Percentiles rank a stretch among this genome's conserved stretches.
Evolutionary conservation across 2,113 vertebrate species (phyloP).

Genomic region (Eretmochelys imbricata): DNA sequence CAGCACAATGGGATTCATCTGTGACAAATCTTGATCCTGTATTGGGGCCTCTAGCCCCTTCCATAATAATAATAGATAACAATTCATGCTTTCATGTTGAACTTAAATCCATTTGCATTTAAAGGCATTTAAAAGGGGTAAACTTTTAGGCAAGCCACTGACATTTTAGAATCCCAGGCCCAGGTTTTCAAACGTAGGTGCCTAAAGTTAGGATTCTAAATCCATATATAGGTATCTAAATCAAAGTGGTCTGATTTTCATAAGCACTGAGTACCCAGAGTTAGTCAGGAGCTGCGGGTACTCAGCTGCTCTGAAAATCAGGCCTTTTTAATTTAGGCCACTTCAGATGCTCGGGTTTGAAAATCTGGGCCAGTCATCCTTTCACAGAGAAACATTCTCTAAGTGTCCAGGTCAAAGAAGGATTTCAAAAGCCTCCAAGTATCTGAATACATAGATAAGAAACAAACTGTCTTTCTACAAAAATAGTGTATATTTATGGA

Average conservation of each 20-base stretch:
- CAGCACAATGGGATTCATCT: not conserved
- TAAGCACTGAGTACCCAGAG: not conserved
- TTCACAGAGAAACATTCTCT: not conserved
- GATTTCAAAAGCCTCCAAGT: not conserved
- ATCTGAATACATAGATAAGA: not conserved
- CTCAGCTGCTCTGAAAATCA: not conserved
- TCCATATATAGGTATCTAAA: not conserved
- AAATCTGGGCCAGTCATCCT: not conserved
- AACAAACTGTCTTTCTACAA: not conserved
- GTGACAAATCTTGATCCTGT: rapidly evolving
- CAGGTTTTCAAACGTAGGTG: not conserved
- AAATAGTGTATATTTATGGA: not conserved
- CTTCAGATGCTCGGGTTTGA: not conserved
- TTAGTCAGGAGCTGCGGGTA: not conserved
- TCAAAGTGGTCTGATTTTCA: not conserved
- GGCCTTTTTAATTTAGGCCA: not conserved
- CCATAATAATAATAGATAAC: not conserved
- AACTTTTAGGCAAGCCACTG: not conserved
- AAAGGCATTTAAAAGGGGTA: not conserved
- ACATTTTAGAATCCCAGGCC: not conserved
- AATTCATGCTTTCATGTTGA: not conserved
- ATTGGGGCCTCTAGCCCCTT: not conserved
- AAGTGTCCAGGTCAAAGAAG: not conserved
- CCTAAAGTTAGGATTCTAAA: not conserved
- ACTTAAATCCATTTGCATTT: not conserved